Percentiles rank a stretch among this genome's conserved stretches.
These are phyloP conservation scores for Propithecus deckenii DNA, from an alignment of 2,797 vertebrate species.

Conservation along the genomic window DNA sequence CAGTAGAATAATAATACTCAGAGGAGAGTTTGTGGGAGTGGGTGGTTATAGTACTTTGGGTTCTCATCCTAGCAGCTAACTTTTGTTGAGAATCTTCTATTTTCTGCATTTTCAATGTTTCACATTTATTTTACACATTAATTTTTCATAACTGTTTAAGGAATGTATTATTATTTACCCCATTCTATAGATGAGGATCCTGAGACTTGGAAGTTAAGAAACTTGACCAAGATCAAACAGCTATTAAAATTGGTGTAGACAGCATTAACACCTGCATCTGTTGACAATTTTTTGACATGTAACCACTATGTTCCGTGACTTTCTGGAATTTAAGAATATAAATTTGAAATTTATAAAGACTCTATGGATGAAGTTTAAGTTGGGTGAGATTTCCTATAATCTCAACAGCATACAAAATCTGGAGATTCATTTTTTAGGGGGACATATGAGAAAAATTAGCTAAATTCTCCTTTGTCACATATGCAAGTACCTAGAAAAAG, in stretches of 20 bases:
- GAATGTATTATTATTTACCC: background rate
- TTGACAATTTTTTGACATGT: background rate
- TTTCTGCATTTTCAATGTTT: background rate
- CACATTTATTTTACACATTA: background rate
- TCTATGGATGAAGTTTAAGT: background rate
- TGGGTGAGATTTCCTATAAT: background rate
- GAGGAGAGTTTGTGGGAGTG: background rate
- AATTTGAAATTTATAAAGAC: background rate
- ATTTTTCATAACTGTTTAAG: background rate
- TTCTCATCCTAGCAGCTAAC: background rate
- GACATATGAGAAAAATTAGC: background rate
- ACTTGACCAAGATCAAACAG: background rate
- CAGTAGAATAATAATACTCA: background rate
- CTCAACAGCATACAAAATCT: background rate
- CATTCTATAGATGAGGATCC: background rate
- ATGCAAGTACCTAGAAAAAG: background rate
- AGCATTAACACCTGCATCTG: background rate
- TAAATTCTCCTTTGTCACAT: background rate
- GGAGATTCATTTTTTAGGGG: background rate
- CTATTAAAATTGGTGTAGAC: background rate
- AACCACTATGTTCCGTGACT: background rate
- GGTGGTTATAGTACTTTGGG: background rate
- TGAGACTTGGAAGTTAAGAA: background rate
- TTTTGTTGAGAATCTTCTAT: background rate
- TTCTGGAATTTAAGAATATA: background rate